Conservation (phyloP, 2,113 vertebrate species). For the Furnarius figulus region DNA sequence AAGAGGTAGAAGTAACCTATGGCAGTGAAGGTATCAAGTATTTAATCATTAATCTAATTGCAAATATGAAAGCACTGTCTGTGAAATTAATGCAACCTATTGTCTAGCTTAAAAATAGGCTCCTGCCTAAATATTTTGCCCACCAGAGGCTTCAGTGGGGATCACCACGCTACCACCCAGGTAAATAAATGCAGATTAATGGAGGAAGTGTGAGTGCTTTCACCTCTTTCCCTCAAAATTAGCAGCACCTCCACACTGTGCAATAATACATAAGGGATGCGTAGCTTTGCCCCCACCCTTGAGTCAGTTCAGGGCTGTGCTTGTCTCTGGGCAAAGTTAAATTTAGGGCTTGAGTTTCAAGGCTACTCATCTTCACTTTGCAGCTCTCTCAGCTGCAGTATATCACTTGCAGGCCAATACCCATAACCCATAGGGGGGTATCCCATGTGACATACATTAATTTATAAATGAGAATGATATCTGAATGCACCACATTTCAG, state of each 20-base stretch:
- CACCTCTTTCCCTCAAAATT: neutral
- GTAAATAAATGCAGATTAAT: neutral
- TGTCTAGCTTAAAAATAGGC: neutral
- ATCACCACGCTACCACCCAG: neutral
- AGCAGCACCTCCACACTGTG: neutral
- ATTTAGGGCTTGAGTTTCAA: neutral
- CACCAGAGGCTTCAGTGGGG: neutral
- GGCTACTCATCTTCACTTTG: constrained; percentile 3
- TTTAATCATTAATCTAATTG: neutral
- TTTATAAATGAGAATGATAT: constrained; percentile 70
- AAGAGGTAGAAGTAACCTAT: neutral
- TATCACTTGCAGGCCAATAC: constrained; percentile 57
- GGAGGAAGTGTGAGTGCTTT: neutral
- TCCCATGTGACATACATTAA: constrained; percentile 58
- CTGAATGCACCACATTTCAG: constrained; percentile 61
- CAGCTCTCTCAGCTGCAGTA: constrained; percentile 60
- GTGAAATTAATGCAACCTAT: neutral
- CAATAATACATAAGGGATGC: neutral
- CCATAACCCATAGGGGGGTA: constrained; percentile 30
- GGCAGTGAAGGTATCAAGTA: neutral
- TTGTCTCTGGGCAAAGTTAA: constrained; percentile 28
- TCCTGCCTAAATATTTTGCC: neutral
- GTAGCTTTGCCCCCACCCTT: neutral
- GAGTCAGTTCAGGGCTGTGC: neutral
- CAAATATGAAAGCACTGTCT: neutral